These are phyloP conservation scores for Acronicta alni DNA, from an alignment of 2,888 invertebrate genomes.

Conservation along the genomic window DNA sequence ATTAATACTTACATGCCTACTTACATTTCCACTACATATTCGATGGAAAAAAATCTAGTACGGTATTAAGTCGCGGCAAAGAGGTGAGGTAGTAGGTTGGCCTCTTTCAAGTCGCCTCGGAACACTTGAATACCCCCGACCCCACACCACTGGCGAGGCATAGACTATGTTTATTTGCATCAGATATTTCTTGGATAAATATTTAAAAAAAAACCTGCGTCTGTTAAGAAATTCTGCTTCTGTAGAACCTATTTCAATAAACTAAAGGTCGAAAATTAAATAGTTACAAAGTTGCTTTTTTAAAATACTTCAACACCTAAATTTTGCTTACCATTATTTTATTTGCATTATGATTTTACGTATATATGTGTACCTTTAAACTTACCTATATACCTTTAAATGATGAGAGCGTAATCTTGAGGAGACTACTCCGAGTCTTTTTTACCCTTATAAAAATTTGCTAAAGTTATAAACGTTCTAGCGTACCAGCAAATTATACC, in stretches of 20 bases:
- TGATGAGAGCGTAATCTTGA: too few species aligned
- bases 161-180: constrained; percentile 85
- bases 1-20: constrained; percentile 8
- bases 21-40: constrained; percentile 67
- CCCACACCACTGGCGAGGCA: constrained; percentile 57
- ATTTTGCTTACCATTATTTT: too few species aligned
- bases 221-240: constrained; percentile 26
- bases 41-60: constrained; percentile 83
- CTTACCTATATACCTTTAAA: too few species aligned
- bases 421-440: too few species aligned
- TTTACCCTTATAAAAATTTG: too few species aligned
- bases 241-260: neutral
- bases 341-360: too few species aligned
- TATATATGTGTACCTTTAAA: too few species aligned
- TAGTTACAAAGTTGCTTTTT: too few species aligned
- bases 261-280: too few species aligned
- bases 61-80: constrained; percentile 80
- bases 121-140: constrained; percentile 75
- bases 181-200: constrained; percentile 69
- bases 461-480: too few species aligned
- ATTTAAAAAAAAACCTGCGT: constrained; percentile 58
- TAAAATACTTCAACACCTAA: too few species aligned
- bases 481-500: too few species aligned
- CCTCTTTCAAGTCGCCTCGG: constrained; percentile 74
- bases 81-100: constrained; percentile 70